Evolutionary conservation across 2,888 invertebrate genomes (phyloP).

Genomic region (Reticulitermes lucifugus): DNA sequence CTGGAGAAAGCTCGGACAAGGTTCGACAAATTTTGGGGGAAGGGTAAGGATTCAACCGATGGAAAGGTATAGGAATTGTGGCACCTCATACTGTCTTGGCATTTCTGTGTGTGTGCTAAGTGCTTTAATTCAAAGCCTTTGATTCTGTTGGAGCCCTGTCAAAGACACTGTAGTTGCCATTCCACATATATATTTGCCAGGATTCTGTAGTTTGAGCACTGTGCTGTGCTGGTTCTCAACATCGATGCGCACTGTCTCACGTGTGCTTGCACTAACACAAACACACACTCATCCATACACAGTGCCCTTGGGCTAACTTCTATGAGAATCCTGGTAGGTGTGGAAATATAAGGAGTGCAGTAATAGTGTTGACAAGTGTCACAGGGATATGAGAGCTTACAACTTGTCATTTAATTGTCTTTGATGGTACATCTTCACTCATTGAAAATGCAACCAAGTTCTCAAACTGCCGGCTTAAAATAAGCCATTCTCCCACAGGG

Average conservation of each 20-base stretch:
- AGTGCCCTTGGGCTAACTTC: background rate
- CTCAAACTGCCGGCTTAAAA: conserved; percentile 5
- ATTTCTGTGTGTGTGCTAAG: background rate
- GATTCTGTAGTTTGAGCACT: conserved; percentile 33
- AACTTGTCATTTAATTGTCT: conserved; percentile 28
- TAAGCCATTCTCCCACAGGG: background rate
- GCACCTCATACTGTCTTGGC: background rate
- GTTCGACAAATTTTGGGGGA: conserved; percentile 88
- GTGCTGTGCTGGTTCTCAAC: background rate
- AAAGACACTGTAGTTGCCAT: conserved; percentile 11
- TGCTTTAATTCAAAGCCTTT: background rate
- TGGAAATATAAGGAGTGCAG: background rate
- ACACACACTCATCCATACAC: background rate
- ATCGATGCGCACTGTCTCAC: background rate
- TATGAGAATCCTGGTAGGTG: background rate
- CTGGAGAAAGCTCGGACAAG: conserved; percentile 84
- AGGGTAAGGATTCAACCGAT: conserved; percentile 60
- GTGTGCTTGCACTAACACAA: background rate
- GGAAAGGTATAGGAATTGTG: conserved; percentile 55
- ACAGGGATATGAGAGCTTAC: conserved; percentile 29
- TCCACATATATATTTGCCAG: conserved; percentile 9
- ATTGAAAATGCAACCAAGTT: conserved; percentile 31
- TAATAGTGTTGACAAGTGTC: too few relatives aligned
- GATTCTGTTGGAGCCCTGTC: background rate
- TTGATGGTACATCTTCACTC: conserved; percentile 27